Percentiles rank a stretch among this genome's conserved stretches.
Conservation (phyloP, 1,140 invertebrate species). For the Camponotus pennsylvanicus region DNA sequence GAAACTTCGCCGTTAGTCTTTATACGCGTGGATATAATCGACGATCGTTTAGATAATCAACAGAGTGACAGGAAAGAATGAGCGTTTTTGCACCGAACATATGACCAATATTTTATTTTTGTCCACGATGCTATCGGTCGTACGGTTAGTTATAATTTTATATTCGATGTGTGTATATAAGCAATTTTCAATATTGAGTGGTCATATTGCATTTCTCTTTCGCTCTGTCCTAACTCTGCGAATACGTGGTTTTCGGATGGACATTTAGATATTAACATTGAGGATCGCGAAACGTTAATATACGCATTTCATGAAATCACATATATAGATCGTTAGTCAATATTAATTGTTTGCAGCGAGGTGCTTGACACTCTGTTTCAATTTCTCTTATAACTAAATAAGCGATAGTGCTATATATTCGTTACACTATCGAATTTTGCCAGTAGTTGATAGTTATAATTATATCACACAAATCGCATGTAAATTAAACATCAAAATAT, state of each 20-base stretch:
- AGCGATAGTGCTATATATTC: slow-evolving; percentile 33
- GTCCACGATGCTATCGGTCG: slow-evolving; percentile 2
- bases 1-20: slow-evolving; percentile 41
- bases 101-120: slow-evolving; percentile 19
- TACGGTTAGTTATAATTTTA: slow-evolving; percentile 44
- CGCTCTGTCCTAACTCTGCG: background rate
- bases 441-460: slow-evolving; percentile 17
- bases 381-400: slow-evolving; percentile 46
- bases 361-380: slow-evolving; percentile 52
- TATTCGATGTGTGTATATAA: slow-evolving; percentile 13
- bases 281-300: slow-evolving; percentile 44
- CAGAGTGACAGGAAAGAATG: slow-evolving; percentile 4
- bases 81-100: slow-evolving; percentile 23
- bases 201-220: slow-evolving; percentile 21
- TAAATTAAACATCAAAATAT: slow-evolving; percentile 23
- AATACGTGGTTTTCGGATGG: slow-evolving; percentile 40
- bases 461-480: slow-evolving; percentile 23
- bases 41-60: slow-evolving; percentile 43
- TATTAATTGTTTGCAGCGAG: slow-evolving; percentile 52
- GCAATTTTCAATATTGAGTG: slow-evolving; percentile 42
- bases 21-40: slow-evolving; percentile 18
- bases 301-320: slow-evolving; percentile 54
- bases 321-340: slow-evolving; percentile 53
- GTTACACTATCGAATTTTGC: slow-evolving; percentile 40
- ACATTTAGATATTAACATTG: slow-evolving; percentile 59